Base-by-base conservation (phyloP, 2,113 vertebrate genomes). In the Rhegmatorhina hoffmannsi region DNA sequence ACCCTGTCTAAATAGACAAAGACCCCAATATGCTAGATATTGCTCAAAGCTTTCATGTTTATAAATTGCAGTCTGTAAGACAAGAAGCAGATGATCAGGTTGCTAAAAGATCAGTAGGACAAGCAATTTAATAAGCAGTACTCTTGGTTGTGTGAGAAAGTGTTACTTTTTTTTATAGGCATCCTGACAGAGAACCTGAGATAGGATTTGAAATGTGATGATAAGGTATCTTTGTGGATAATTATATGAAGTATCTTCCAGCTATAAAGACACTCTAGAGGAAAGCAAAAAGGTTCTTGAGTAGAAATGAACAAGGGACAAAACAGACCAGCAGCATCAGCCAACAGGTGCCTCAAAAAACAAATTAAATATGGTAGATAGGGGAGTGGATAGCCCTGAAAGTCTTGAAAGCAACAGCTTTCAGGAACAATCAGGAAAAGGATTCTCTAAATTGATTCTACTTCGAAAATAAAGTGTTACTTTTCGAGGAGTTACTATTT, bases 401-500 rank as follows among this genome's bases (percentile, higher is more conserved):
- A 11, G 36, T 75, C 49, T 90, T 18, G 3, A 73, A 85, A 91
- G 36, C 0, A 2, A 63, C 68, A 87, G 33, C 24, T 47, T 76
- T 31, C 6, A 7, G 46, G 55, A 76, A 28, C 13, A 92, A 76
- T 26, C 28, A 23, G 20, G 40, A 85, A 73, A 78, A 73, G 49
- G 1, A 78, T 81, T 80, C 21, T 67, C 34, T 55, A 89, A 78
- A 50, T 53, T 91, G 24, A 17, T 69, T 79, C 31, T 62, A 90
- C 31, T 10, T 58, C 72, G 40, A 88, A 90, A 85, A 78, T 52
- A 33, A 64, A 74, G 50, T 17, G 40, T 33, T 68, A 64, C 12
- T 93, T 95, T 90, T 78, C 70, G 76, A 56, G 56, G 29, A 84
- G 72, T 73, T 94, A 67, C 60, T 72, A 11, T 46, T 89, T 84